Evolutionary conservation across 2,888 invertebrate species (phyloP), one percentile per base, ranked within the genome.

Genomic region (Watsonalla binaria): DNA sequence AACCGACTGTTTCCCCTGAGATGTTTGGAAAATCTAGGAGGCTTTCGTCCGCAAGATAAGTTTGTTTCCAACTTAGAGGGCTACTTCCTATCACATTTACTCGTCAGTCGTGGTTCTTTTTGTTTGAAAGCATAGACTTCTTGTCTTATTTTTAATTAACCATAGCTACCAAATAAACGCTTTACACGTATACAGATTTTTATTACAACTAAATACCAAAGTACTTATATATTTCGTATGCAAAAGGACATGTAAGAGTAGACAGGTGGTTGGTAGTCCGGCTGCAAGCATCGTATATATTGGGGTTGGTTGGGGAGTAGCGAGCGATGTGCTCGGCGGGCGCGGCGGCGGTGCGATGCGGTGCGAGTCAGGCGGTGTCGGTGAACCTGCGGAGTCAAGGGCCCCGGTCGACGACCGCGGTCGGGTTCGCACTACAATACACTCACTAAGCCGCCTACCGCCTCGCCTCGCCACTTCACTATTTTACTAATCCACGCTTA

Each of bases 331-430:
- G 60, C 53, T 56, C 54, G 59, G 62, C 59, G 62, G 57, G 62
- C 54, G 69, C 70, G 64, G 60, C 63, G 65, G 55, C 62, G 53
- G 54, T 24, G 51, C 15, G 54, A 58, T 57, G 68, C 58, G 54
- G 62, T 51, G 68, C 72, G 75, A 75, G 80, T 76, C 78, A 74
- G 68, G 65, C 78, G 74, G 82, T 83, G 89, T 89, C 90, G 86
- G 73, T 87, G 90, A 90, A 87, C 90, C 82, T 67, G 78, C 76
- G 71, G 70, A 88, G 89, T 88, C 89, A 88, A 90, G 89, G 90
- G 90, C 89, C 90, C 71, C 86, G 90, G 90, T 87, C 89, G 89
- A 82, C 84, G 90, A 87, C 89, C 89, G 74, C 79, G 76, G 80
- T 74, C 78, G 75, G 78, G 74, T 80, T 76, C 78, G 78, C 75